A percentile compares a stretch with the other conserved stretches of the same genome.
phyloP scores from a whole-genome alignment of 1,140 invertebrate genomes.

The Drosophila punjabiensis region DNA sequence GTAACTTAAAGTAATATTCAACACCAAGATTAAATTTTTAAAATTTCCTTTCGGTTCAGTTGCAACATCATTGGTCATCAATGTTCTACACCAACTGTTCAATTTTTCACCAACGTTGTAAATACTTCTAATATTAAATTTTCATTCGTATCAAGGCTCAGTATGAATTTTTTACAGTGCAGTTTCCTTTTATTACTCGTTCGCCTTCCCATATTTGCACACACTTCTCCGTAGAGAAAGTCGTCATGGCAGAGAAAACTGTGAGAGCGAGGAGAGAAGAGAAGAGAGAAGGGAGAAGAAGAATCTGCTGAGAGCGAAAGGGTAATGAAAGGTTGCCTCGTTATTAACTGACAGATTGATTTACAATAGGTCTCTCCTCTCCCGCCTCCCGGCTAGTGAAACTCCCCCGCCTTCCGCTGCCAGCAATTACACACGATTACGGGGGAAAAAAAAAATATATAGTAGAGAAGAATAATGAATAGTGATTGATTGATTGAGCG shows the following conservation, averaged over 20 bases:
- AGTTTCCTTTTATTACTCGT: conserved; percentile 13
- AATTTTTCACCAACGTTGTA: background rate
- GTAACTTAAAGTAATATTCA: no score
- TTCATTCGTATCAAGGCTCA: no score
- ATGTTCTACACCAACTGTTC: background rate
- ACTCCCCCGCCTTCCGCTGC: background rate
- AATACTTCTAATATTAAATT: no score
- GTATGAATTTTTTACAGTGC: background rate
- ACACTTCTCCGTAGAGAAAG: conserved; percentile 32
- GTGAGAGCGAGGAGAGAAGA: background rate
- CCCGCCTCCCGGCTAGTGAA: background rate
- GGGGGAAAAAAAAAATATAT: background rate
- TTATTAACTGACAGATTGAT: conserved; percentile 62
- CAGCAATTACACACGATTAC: conserved; percentile 39
- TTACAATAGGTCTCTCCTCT: conserved; percentile 23
- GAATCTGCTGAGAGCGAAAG: conserved; percentile 19
- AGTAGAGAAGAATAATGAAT: background rate
- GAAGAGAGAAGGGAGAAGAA: background rate
- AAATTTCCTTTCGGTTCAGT: no score
- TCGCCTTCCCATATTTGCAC: conserved; percentile 25
- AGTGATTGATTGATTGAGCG: conserved; percentile 21
- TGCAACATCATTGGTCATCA: background rate
- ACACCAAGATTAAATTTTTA: background rate
- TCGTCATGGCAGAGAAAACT: background rate
- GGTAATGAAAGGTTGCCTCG: conserved; percentile 43